phyloP scores from a whole-genome alignment of 1,140 invertebrate genomes.

The Battus philenor region DNA sequence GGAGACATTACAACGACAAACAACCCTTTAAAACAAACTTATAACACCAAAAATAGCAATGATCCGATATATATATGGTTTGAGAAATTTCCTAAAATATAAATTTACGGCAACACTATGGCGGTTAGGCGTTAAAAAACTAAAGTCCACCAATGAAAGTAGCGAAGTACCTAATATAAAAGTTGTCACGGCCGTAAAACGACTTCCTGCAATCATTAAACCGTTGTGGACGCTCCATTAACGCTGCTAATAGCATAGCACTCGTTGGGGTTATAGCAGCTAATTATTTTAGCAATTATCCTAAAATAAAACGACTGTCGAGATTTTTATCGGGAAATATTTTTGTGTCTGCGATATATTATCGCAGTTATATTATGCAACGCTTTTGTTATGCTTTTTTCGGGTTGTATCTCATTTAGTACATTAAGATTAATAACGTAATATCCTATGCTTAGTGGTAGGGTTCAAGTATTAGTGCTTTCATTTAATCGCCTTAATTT shows the following conservation, averaged over 20 bases:
- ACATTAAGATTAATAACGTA: no score
- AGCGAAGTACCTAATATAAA: slow-evolving; percentile 23
- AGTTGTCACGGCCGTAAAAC: slow-evolving; percentile 36
- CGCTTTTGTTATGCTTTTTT: no score
- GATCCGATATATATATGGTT: not conserved
- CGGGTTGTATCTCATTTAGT: no score
- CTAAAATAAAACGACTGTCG: slow-evolving; percentile 25
- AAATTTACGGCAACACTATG: slow-evolving; percentile 18
- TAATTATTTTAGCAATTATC: slow-evolving; percentile 46
- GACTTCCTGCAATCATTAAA: slow-evolving; percentile 45
- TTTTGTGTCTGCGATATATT: not conserved
- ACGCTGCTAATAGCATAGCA: slow-evolving; percentile 44
- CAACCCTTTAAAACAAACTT: no score
- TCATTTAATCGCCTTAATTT: no score
- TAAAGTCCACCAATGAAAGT: slow-evolving; percentile 15
- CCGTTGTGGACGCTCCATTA: slow-evolving; percentile 36
- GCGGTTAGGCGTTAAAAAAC: slow-evolving; percentile 15
- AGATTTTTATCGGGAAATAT: slow-evolving; percentile 35
- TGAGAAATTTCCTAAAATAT: not conserved
- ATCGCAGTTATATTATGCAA: no score
- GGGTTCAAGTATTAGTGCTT: no score
- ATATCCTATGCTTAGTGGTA: no score
- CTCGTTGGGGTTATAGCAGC: slow-evolving; percentile 30
- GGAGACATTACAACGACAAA: no score
- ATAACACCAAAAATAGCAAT: no score